Percentiles rank a stretch among this genome's conserved stretches.
phyloP scores from a whole-genome alignment of 2,113 vertebrate species.

The Zapornia atra region DNA sequence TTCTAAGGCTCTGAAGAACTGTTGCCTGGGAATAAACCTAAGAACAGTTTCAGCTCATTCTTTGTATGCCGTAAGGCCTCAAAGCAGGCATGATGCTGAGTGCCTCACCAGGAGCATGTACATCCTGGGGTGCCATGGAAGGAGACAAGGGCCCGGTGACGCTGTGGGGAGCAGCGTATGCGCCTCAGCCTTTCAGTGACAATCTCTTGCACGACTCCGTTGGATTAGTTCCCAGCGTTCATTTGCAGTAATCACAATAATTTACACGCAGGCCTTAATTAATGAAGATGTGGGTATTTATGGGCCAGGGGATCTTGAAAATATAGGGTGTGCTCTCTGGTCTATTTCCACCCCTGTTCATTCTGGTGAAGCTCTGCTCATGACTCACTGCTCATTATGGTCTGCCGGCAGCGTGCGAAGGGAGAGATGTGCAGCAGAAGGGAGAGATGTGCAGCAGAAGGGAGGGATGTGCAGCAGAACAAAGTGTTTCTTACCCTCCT shows the following conservation, averaged over 20 bases:
- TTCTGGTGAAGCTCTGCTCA: not conserved
- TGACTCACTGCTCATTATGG: conserved; percentile 42
- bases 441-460: not conserved
- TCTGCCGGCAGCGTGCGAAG: not conserved
- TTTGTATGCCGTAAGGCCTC: not conserved
- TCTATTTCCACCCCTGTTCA: conserved; percentile 32
- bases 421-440: not conserved
- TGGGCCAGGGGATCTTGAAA: not conserved
- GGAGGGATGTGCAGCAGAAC: conserved; percentile 11
- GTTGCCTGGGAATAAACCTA: not conserved
- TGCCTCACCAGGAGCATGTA: not conserved
- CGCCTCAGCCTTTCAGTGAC: not conserved
- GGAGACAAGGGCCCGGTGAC: not conserved
- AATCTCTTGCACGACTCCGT: not conserved
- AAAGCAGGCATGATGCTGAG: not conserved
- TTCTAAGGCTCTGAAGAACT: not conserved
- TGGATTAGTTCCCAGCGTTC: conserved; percentile 12
- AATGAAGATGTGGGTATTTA: not conserved
- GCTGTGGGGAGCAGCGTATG: not conserved
- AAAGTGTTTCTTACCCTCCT: not conserved
- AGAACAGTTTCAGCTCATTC: not conserved
- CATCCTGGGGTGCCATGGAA: not conserved
- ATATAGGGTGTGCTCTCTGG: not conserved
- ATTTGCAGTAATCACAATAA: conserved; percentile 38
- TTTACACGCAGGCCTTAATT: conserved; percentile 9